Percentiles rank a stretch among this genome's conserved stretches.
Conservation (phyloP, 2,797 vertebrate species). For the Carcharodon carcharias region DNA sequence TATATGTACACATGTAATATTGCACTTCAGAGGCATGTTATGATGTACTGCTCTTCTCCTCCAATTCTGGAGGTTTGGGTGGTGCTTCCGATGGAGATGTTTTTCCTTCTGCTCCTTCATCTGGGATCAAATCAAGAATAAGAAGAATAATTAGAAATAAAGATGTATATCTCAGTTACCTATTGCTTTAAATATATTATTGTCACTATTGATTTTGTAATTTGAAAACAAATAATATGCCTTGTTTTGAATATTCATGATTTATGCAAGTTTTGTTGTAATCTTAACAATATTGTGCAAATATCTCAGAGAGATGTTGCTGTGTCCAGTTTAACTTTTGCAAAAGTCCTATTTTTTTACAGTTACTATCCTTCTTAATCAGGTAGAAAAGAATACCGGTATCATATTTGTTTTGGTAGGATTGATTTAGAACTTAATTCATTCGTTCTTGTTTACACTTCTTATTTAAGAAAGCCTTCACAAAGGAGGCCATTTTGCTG, state of each 20-base stretch:
- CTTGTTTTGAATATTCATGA: background rate
- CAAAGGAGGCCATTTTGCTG: background rate
- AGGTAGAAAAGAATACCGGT: background rate
- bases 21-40: background rate
- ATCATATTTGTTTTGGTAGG: background rate
- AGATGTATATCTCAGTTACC: background rate
- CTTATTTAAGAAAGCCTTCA: background rate
- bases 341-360: background rate
- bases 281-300: background rate
- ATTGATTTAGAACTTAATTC: background rate
- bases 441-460: background rate
- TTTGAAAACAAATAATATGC: background rate
- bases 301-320: background rate
- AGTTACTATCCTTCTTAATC: background rate
- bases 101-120: constrained; percentile 41
- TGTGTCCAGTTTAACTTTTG: background rate
- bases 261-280: background rate
- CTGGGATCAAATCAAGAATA: constrained; percentile 33
- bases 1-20: background rate
- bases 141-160: background rate
- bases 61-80: constrained; percentile 41
- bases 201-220: background rate
- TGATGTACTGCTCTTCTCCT: constrained; percentile 28
- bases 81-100: constrained; percentile 38
- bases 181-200: background rate